A percentile compares a stretch with the other conserved stretches of the same genome.
phyloP scores from a whole-genome alignment of 2,797 vertebrate species.

The Pogonophryne albipinna region DNA sequence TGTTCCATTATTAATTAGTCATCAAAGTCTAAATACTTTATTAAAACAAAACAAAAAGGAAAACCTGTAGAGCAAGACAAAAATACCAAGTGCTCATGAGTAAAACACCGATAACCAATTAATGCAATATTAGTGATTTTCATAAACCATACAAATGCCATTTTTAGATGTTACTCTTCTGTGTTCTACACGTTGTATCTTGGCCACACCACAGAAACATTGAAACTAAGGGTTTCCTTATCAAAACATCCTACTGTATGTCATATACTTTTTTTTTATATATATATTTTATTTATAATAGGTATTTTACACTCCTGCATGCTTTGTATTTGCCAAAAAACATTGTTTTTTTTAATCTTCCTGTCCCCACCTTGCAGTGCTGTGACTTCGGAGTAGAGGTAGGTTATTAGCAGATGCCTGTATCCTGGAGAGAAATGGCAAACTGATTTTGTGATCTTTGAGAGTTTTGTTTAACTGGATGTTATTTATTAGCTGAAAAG shows the following conservation, averaged over 20 bases:
- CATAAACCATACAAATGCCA: too few relatives aligned
- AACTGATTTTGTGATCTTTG: conserved; percentile 76
- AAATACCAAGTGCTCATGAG: background rate
- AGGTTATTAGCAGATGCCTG: conserved; percentile 69
- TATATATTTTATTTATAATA: background rate
- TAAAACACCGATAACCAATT: background rate
- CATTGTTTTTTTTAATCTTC: conserved; percentile 13
- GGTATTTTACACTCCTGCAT: background rate
- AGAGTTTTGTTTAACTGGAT: conserved; percentile 78
- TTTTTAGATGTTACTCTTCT: background rate
- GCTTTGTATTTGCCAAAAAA: background rate
- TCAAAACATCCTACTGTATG: background rate
- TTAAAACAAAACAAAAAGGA: conserved; percentile 20
- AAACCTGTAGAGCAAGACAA: background rate
- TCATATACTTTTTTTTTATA: background rate
- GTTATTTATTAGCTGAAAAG: conserved; percentile 75
- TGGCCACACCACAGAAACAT: conserved; percentile 4
- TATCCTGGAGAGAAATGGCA: conserved; percentile 71
- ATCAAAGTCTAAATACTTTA: conserved; percentile 6
- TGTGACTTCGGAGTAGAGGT: conserved; percentile 38
- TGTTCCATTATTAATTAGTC: background rate
- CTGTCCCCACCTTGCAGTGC: conserved; percentile 18
- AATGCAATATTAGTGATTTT: too few relatives aligned
- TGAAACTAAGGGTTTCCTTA: background rate
- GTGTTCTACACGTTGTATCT: background rate